Percentiles rank a stretch among this genome's conserved stretches.
phyloP scores from a whole-genome alignment of 2,888 invertebrate species.

The Steinernema scapterisci region DNA sequence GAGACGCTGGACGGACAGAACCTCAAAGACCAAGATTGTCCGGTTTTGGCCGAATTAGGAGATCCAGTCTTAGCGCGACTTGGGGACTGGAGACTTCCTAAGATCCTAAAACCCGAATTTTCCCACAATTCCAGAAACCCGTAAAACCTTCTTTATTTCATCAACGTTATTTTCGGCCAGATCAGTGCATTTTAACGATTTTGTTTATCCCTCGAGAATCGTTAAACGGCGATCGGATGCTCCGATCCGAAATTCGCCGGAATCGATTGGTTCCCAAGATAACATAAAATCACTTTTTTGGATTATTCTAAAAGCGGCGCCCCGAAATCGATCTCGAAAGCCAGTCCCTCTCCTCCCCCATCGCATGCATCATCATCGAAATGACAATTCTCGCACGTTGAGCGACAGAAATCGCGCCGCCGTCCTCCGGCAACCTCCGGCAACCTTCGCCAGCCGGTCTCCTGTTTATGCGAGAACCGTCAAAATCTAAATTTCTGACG shows the following conservation, averaged over 20 bases:
- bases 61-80: neutral
- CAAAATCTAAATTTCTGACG: conserved; percentile 20
- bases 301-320: neutral
- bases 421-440: too few relatives aligned
- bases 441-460: too few relatives aligned
- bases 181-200: neutral
- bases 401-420: too few relatives aligned
- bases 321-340: too few relatives aligned
- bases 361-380: neutral
- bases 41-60: too few relatives aligned
- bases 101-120: neutral
- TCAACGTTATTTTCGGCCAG: neutral
- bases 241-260: neutral
- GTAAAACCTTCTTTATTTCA: neutral
- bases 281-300: too few relatives aligned
- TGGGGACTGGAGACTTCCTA: neutral
- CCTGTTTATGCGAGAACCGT: neutral
- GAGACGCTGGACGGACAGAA: too few relatives aligned
- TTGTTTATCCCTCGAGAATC: neutral
- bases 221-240: neutral
- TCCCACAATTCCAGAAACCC: neutral
- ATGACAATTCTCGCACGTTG: too few relatives aligned
- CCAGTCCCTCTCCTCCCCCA: neutral
- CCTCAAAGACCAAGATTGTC: too few relatives aligned
- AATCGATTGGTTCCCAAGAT: too few relatives aligned